Evolutionary conservation across 1,140 invertebrate species (phyloP), one percentile per base, ranked within the genome.

Genomic region (Brachionus angularis): DNA sequence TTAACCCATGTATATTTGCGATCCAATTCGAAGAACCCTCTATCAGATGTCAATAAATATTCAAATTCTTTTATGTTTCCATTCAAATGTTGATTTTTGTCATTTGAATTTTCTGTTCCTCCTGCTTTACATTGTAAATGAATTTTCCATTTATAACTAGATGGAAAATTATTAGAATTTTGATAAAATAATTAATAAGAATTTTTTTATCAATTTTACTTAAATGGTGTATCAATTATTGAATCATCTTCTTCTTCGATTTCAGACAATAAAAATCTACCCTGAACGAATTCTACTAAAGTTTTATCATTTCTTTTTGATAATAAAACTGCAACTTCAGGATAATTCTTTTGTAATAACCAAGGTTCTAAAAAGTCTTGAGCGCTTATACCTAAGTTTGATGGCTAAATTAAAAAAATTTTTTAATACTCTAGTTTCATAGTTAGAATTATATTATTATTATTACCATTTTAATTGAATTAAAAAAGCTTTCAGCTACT

Each of bases 71-170:
- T 46, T 1, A 46, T 23, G 0, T 23, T 18, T 5, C 62, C 62
- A 5, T 31, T 18, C 5, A 31, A 5, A n/a, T 67, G 62, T 34
- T 67, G 42, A 18, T n/a, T 18, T 18, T 67, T n/a, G 16, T 31
- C 62, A 23, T 46, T 33, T 5, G 7, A 18, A 5, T 27, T 27
- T 27, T 50, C 27, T 10, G 39, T 42, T 34, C 62, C 62, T 14
- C 62, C 62, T 2, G 62, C 62, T 16, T 67, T 27, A 36, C 67
- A 70, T 39, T 70, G 39, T 7, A 70, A 3, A 31, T 10, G 31
- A 29, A 70, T 52, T 39, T 52, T 27, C 67, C 67, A 70, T 31
- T 50, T 50, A 23, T 67, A 67, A 21, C 62, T 64, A n/a, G 18
- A 36, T 25, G 10, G 39, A 10, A 16, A 16, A 16, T 10, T 42